Evolutionary conservation across 2,113 vertebrate species (phyloP).

Genomic region (Laticauda colubrina): DNA sequence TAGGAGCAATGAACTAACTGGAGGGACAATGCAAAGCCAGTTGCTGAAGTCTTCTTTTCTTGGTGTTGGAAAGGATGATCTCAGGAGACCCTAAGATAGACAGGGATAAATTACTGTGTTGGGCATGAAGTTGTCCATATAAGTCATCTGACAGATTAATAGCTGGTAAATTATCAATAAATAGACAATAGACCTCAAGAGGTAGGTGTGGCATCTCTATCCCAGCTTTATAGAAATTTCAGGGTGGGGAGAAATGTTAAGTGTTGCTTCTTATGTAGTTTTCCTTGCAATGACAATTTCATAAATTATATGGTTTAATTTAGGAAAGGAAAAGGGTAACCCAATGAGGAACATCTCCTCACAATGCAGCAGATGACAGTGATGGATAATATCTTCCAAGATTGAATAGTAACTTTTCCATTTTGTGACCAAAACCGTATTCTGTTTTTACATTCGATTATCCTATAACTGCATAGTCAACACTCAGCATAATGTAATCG

Average conservation of each 20-base stretch:
- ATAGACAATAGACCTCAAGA: background rate
- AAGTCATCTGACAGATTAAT: background rate
- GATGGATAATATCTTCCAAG: background rate
- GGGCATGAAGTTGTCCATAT: too few relatives aligned
- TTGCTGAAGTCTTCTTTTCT: background rate
- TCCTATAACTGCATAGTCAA: background rate
- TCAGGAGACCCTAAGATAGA: background rate
- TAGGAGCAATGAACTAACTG: background rate
- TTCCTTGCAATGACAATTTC: constrained; percentile 5
- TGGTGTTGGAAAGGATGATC: background rate
- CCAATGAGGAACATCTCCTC: background rate
- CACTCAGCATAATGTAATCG: background rate
- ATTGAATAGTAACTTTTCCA: background rate
- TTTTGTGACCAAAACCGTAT: background rate
- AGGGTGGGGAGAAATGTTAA: background rate
- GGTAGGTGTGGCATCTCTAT: background rate
- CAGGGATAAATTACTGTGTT: background rate
- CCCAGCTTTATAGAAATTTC: background rate
- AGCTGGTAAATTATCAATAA: background rate
- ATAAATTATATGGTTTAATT: background rate
- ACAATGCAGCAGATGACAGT: background rate
- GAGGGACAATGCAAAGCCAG: background rate
- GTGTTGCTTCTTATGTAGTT: constrained; percentile 6
- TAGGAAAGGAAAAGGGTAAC: background rate
- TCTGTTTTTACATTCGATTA: background rate